These are phyloP conservation scores for Pseudochirops corinnae DNA, from an alignment of 2,797 vertebrate species.

Conservation along the genomic window DNA sequence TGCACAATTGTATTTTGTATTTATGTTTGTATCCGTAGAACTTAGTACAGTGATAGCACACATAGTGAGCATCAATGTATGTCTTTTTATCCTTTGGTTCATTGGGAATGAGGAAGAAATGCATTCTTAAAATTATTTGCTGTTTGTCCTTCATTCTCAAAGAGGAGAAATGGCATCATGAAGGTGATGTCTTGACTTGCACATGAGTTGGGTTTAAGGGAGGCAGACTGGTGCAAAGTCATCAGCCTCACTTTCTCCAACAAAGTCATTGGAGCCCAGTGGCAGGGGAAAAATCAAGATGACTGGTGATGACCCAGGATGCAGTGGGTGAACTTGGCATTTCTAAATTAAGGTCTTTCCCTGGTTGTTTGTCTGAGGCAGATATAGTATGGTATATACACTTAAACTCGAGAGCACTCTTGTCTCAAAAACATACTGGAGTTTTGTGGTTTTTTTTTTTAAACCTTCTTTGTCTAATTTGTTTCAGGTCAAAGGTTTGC, in stretches of 20 bases:
- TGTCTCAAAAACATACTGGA: neutral
- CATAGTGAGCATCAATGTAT: neutral
- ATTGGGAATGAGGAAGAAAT: neutral
- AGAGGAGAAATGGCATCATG: neutral
- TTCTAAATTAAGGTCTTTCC: neutral
- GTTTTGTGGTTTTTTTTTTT: neutral
- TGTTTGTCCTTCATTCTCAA: neutral
- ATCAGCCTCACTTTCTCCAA: neutral
- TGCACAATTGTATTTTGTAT: neutral
- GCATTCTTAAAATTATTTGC: neutral
- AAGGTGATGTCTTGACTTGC: neutral
- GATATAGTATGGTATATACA: neutral
- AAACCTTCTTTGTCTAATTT: slow-evolving; percentile 63
- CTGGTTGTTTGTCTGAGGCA: neutral
- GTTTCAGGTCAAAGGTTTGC: slow-evolving; percentile 95
- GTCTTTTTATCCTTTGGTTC: neutral
- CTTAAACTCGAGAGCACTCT: neutral
- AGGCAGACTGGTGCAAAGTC: neutral
- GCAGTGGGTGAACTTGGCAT: neutral
- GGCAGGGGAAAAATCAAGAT: neutral
- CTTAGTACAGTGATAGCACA: neutral
- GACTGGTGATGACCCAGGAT: neutral
- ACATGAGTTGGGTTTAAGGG: neutral
- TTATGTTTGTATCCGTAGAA: neutral
- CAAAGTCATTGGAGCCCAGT: neutral